Evolutionary conservation across 2,113 vertebrate species (phyloP), one percentile per base, ranked within the genome.

Genomic region (Scalopus aquaticus): DNA sequence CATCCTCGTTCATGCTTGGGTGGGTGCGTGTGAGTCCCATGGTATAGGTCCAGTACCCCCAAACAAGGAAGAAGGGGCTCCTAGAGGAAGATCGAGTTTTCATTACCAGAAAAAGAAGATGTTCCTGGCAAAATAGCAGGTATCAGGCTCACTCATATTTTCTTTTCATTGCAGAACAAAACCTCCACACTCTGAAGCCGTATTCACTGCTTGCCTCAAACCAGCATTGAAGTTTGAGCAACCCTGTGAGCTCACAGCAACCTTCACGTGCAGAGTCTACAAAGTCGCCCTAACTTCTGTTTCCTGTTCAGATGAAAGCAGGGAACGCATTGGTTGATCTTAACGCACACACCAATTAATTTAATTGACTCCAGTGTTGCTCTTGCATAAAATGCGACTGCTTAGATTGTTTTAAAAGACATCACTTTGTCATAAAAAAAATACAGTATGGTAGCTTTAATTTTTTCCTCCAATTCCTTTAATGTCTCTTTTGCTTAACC

Each of bases 331-430:
- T 97, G 95, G 74, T 95, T 96, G 95, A 93, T 97, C 64, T 96
- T 95, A 98, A 98, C 95, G 96, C 81, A 70, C 94, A 35, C 96
- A 74, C 97, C 95, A 97, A 93, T 97, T 97, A 97, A 97, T 97
- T 97, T 97, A 95, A 94, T 93, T 95, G 96, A 88, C 90, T 90
- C 85, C 96, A 96, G 58, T 86, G 88, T 65, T 98, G 91, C 96
- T 96, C 93, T 96, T 46, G 86, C 83, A 92, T 65, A 97, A 97
- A 97, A 86, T 84, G 56, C 78, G 95, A 74, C 92, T 98, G 79
- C 97, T 97, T 73, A 85, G 85, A 93, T 96, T 96, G 82, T 95
- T 95, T 96, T 93, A 95, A 94, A 96, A 97, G 85, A 56, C 60
- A 91, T 96, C 95, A 76, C 89, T 96, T 95, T 98, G 96, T 85